Evolutionary conservation across 2,113 vertebrate genomes (phyloP), one percentile per base, ranked within the genome.

Genomic region (Megaleporinus macrocephalus): DNA sequence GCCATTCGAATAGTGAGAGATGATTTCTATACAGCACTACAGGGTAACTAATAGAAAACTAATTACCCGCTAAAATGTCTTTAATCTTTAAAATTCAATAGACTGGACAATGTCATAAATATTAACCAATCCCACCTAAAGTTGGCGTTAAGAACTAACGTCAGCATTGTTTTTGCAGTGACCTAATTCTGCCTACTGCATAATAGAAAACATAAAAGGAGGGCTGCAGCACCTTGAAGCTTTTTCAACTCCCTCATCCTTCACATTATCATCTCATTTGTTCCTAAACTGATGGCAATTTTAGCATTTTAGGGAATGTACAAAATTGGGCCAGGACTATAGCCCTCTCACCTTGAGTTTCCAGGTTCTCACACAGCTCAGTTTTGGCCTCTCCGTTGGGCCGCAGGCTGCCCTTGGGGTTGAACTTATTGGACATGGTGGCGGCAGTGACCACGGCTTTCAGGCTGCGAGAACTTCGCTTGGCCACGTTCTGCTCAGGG

Each of bases 361-460:
- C 98, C 18, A 98, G 94, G 90, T 94, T 98, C 84, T 99, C 98
- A 0, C 98, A 99, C 87, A 99, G 95, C 93, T 99, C 98, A 0
- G 96, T 97, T 91, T 98, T 98, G 90, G 98, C 98, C 86, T 99
- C 97, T 30, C 98, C 98, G 0, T 99, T 99, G 93, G 98, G 98
- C 83, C 97, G 93, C 89, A 98, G 95, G 78, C 95, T 92, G 82
- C 95, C 96, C 87, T 98, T 99, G 90, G 97, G 97, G 63, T 96
- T 98, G 92, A 99, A 98, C 91, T 99, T 99, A 93, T 98, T 98
- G 91, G 98, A 96, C 98, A 99, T 98, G 89, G 98, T 97, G 89
- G 98, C 97, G 0, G 98, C 98, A 0, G 98, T 99, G 88, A 98
- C 97, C 79, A 99, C 98, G 0, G 98, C 97, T 91, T 99, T 99